These are phyloP conservation scores for Platanista minor DNA, from an alignment of 2,113 vertebrate genomes.

Conservation along the genomic window DNA sequence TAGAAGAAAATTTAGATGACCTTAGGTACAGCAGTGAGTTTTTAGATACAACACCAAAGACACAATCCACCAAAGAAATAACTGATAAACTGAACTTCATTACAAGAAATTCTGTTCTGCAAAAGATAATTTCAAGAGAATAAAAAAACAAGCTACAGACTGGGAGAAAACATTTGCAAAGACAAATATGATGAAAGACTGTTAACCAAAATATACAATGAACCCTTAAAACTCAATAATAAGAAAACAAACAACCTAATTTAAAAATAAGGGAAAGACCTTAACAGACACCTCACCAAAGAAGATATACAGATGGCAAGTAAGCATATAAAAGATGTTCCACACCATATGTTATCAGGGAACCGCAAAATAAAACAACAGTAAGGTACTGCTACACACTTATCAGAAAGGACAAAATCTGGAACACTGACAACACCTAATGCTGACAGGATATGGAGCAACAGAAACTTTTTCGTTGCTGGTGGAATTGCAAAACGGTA, in stretches of 20 bases:
- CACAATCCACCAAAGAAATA: neutral
- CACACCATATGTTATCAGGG: neutral
- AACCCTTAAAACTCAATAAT: neutral
- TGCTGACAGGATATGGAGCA: neutral
- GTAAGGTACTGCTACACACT: neutral
- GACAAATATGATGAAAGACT: neutral
- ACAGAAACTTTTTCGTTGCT: neutral
- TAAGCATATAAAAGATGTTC: neutral
- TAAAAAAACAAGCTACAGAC: neutral
- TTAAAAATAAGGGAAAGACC: neutral
- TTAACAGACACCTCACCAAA: neutral
- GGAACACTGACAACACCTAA: neutral
- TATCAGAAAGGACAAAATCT: neutral
- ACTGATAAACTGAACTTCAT: neutral
- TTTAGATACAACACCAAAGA: neutral
- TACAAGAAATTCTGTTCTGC: neutral
- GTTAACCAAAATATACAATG: neutral
- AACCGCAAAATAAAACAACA: neutral
- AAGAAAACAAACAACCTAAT: neutral
- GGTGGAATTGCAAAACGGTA: neutral
- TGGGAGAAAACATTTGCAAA: neutral
- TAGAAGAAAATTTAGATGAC: neutral
- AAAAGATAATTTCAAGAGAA: neutral
- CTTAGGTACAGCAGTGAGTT: neutral
- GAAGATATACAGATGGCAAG: neutral